Evolutionary conservation across 2,113 vertebrate genomes (phyloP).

Genomic region (Callipepla squamata): DNA sequence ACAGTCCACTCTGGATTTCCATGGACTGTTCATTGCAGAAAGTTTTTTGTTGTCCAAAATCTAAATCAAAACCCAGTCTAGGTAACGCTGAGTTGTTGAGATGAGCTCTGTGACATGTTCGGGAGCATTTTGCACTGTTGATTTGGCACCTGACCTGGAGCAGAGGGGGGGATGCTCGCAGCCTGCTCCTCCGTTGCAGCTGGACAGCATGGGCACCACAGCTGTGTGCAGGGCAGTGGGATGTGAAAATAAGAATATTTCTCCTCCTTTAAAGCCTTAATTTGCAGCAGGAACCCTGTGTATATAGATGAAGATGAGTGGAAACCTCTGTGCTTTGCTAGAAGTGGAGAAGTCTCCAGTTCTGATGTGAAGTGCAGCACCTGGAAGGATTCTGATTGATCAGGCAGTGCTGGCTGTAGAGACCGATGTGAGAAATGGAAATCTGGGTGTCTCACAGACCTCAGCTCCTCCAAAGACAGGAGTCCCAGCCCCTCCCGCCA

Average conservation of each 20-base stretch:
- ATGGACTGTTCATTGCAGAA: not conserved
- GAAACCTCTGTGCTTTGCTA: accelerated
- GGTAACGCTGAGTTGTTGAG: not conserved
- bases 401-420: accelerated
- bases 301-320: not conserved
- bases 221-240: accelerated
- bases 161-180: not conserved
- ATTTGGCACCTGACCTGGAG: accelerated
- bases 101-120: not conserved
- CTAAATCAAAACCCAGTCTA: not conserved
- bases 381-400: not conserved
- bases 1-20: not conserved
- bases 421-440: not conserved
- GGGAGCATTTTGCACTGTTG: not conserved
- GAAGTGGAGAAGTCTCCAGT: not conserved
- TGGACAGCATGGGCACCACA: accelerated
- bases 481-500: not conserved
- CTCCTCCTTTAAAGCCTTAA: not conserved
- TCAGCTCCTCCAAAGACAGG: not conserved
- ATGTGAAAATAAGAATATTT: not conserved
- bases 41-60: not conserved
- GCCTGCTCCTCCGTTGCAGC: not conserved
- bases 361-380: not conserved
- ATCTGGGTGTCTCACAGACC: not conserved
- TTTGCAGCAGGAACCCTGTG: not conserved